Conservation (phyloP, 2,888 invertebrate species). For the Gymnosoma rotundatum region DNA sequence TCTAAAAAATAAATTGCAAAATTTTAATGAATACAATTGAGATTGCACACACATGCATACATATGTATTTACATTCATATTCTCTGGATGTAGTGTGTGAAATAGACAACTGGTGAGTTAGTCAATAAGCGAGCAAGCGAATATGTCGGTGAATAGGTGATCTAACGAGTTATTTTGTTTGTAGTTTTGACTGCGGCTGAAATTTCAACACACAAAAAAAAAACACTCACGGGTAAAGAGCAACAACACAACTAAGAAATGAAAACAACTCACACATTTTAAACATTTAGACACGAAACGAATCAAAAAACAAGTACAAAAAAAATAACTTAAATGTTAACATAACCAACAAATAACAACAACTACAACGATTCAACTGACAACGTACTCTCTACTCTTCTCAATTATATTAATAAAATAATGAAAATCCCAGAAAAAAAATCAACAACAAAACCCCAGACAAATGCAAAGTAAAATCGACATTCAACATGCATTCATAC, state of each 20-base stretch:
- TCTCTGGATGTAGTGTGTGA: slow-evolving; percentile 16
- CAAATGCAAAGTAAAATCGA: slow-evolving; percentile 62
- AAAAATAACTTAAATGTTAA: slow-evolving; percentile 52
- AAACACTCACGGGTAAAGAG: slow-evolving; percentile 17
- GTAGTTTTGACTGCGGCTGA: slow-evolving; percentile 50
- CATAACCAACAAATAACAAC: slow-evolving; percentile 47
- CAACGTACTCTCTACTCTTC: slow-evolving; percentile 16
- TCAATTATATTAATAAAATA: slow-evolving; percentile 45
- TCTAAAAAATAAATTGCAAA: slow-evolving; percentile 59
- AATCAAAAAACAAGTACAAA: slow-evolving; percentile 39
- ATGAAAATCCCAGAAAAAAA: slow-evolving; percentile 33
- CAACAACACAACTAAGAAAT: slow-evolving; percentile 30
- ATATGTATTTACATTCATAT: no score
- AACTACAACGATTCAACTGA: slow-evolving; percentile 11
- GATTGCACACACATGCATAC: slow-evolving; percentile 12
- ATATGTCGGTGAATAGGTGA: slow-evolving; percentile 33
- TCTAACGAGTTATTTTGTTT: slow-evolving; percentile 49
- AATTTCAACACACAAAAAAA: slow-evolving; percentile 40
- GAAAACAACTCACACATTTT: slow-evolving; percentile 2
- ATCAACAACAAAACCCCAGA: slow-evolving; percentile 45
- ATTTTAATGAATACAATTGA: slow-evolving; percentile 63
- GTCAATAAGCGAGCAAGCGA: slow-evolving; percentile 22
- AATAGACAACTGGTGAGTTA: slow-evolving; percentile 34
- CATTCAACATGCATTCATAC: not conserved
- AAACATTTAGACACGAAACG: slow-evolving; percentile 21